Evolutionary conservation across 2,113 vertebrate species (phyloP).

Genomic region (Percopsis transmontana): DNA sequence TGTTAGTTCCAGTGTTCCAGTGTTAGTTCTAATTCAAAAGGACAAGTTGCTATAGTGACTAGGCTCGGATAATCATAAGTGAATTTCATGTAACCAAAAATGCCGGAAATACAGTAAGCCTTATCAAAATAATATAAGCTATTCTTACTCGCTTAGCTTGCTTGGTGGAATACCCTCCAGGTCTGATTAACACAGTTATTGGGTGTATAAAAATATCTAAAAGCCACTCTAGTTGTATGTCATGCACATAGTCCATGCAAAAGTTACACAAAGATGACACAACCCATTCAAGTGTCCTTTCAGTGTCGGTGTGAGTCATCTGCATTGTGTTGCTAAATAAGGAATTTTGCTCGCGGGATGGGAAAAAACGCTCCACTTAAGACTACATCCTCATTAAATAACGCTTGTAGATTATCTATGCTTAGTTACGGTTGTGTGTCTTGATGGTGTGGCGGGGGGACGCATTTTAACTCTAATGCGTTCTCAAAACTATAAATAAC

Average conservation of each 20-base stretch:
- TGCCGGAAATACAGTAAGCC: too few relatives aligned
- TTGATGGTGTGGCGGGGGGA: conserved; percentile 4
- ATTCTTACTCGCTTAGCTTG: too few relatives aligned
- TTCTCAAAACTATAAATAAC: background rate
- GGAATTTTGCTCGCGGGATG: conserved; percentile 11
- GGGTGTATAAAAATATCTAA: conserved; percentile 44
- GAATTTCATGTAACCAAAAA: too few relatives aligned
- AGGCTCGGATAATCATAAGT: too few relatives aligned
- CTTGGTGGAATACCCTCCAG: too few relatives aligned
- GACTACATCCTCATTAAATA: conserved; percentile 6
- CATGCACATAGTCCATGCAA: conserved; percentile 69
- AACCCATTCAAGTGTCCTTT: conserved; percentile 7
- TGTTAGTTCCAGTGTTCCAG: too few relatives aligned
- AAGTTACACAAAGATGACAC: conserved; percentile 51
- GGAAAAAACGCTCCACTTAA: conserved; percentile 3
- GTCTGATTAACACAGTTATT: conserved; percentile 42
- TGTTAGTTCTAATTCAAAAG: conserved; percentile 21
- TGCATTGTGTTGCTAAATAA: conserved; percentile 32
- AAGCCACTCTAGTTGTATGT: conserved; percentile 37
- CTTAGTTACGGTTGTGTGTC: conserved; percentile 17
- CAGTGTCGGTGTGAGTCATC: conserved; percentile 14
- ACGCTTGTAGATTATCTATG: conserved; percentile 25
- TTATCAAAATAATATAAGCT: too few relatives aligned
- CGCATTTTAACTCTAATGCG: conserved; percentile 3
- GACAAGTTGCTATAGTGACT: too few relatives aligned